These are phyloP conservation scores for Ceraclea dissimilis DNA, from an alignment of 2,888 invertebrate species.

Conservation along the genomic window DNA sequence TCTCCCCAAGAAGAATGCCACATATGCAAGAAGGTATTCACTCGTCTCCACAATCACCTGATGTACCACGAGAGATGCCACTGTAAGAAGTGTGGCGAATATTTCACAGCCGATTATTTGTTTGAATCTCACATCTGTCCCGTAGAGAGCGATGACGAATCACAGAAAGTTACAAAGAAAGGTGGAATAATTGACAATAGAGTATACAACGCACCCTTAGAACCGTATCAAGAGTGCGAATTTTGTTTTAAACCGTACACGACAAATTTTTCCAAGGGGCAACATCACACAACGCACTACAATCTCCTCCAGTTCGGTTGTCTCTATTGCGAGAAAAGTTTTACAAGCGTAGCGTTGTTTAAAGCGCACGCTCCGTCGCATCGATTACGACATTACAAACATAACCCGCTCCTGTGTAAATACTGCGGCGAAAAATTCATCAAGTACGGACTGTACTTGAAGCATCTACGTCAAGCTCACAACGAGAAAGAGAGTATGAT, in stretches of 20 bases:
- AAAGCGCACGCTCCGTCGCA: constrained; percentile 46
- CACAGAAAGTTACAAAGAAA: constrained; percentile 7
- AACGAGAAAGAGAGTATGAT: constrained; percentile 40
- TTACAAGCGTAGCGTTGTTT: constrained; percentile 45
- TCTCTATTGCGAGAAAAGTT: constrained; percentile 42
- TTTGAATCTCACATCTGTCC: constrained; percentile 41
- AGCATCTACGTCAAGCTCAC: constrained; percentile 40
- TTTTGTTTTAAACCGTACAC: constrained; percentile 47
- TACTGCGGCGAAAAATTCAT: constrained; percentile 42
- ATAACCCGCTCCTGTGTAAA: constrained; percentile 42
- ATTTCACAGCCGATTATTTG: constrained; percentile 39
- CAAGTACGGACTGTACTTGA: constrained; percentile 42
- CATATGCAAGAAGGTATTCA: constrained; percentile 42
- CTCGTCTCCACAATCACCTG: constrained; percentile 41
- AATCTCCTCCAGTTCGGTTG: constrained; percentile 45
- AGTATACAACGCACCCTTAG: neutral
- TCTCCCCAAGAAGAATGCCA: constrained; percentile 39
- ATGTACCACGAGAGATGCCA: constrained; percentile 44
- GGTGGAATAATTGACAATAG: neutral
- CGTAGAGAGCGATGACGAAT: constrained; percentile 40
- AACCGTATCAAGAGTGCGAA: constrained; percentile 37
- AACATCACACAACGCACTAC: constrained; percentile 39
- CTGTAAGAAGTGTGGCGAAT: constrained; percentile 44
- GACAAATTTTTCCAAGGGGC: constrained; percentile 32
- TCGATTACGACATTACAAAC: constrained; percentile 42